Evolutionary conservation across 2,888 invertebrate species (phyloP), one percentile per base, ranked within the genome.

Genomic region (Augiades crinisus): DNA sequence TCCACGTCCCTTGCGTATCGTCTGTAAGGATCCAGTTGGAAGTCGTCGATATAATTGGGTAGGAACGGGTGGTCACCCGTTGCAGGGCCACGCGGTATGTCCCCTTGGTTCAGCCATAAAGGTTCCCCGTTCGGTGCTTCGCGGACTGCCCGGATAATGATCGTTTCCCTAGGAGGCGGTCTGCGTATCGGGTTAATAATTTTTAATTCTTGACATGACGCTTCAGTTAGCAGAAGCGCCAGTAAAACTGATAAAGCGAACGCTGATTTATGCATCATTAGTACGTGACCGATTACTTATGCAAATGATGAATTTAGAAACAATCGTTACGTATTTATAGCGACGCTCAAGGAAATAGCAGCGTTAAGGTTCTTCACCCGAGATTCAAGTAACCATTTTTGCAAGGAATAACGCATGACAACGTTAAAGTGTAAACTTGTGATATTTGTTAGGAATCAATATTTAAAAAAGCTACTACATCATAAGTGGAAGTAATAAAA

Each of bases 1-100:
- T 70, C 70, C 3, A 65, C 56, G 54, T 66, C 75, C 45, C 66
- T 70, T 21, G 59, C 70, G 51, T 61, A 59, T 41, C 75, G 65
- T 19, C 54, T 67, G 33, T 63, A 63, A 1, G 67, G 61, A 21
- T 68, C 62, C 16, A 68, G 5, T n/a, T 60, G 58, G n/a, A 70
- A 43, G 13, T 72, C 68, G n/a, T 70, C 72, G 19, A 69, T 68
- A 38, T 62, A 52, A 3, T 53, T 49, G 7, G 66, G 72, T 17
- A 72, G 38, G 27, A 53, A 8, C 0, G 69, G 68, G 51, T 68
- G 63, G 24, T 70, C 67, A 0, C 62, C 65, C 5, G 59, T 56
- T 3, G 67, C 54, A 2, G 69, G 69, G 5, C 68, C 67, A 5
- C 63, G 54, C 1, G 57, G 55, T 19, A 67, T 47, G 4, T 67